Base-by-base conservation (phyloP, 2,797 vertebrate genomes). In the Smutsia gigantea region DNA sequence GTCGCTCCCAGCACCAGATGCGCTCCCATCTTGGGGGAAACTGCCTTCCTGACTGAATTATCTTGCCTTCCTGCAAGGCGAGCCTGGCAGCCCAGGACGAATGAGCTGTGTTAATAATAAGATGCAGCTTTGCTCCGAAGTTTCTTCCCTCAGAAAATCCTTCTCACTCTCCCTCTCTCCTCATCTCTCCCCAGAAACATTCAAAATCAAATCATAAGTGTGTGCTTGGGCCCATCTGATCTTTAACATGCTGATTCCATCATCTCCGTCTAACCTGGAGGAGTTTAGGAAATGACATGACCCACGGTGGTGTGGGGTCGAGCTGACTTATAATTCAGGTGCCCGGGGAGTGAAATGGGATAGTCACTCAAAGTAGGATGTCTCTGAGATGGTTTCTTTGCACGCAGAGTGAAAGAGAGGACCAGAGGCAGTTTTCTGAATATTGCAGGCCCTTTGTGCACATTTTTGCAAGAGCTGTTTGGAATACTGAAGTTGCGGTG, bases 31-130 rank as follows among this genome's bases (percentile, higher is more conserved):
- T 91, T 51, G 18, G 55, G 51, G 75, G 53, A 92, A 96, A 93
- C 4, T 4, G 4, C 87, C 94, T 95, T 96, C 46, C 57, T 66
- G 77, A 96, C 92, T 85, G 89, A 95, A 92, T 97, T 94, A 95
- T 91, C 42, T 11, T 83, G 63, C 39, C 95, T 82, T 87, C 77
- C 10, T 27, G 68, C 34, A 37, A 57, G 42, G 83, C 5, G 31
- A 97, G 31, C 23, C 91, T 77, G 87, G 63, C 8, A 93, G 89
- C 57, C 96, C 92, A 77, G 87, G 87, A n/a, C 84, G 87, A 97
- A 90, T 27, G 87, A 78, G 27, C 71, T 74, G 21, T 42, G 42
- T 86, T 94, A 95, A 93, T 61, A 71, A 37, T 34, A 53, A 91
- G 83, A 95, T 83, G 89, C 59, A 97, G 61, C 97, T 96, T 83